phyloP scores from a whole-genome alignment of 2,113 vertebrate species.

The Sander vitreus region DNA sequence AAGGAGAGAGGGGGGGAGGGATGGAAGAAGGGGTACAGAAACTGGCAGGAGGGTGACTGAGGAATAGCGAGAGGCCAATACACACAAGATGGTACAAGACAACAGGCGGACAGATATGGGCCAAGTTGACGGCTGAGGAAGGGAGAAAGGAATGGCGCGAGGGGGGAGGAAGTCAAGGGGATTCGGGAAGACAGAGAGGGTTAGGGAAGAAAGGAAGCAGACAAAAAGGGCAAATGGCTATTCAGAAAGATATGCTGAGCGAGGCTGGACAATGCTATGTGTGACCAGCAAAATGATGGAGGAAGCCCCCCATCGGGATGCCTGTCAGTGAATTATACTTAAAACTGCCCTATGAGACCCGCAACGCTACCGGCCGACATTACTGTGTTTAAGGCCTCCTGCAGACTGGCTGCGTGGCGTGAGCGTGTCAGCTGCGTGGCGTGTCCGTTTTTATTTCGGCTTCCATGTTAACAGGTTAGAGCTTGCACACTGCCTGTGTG shows the following conservation, averaged over 20 bases:
- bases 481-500: too few species aligned
- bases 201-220: slow-evolving; percentile 34
- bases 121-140: slow-evolving; percentile 67
- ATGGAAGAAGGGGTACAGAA: slow-evolving; percentile 30
- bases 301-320: neutral
- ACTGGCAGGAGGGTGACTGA: slow-evolving; percentile 65
- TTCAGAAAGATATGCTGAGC: slow-evolving; percentile 44
- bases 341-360: neutral
- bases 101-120: slow-evolving; percentile 70
- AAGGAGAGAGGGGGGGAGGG: slow-evolving; percentile 30
- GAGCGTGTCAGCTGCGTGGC: too few species aligned
- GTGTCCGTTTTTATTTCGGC: too few species aligned
- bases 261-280: slow-evolving; percentile 9
- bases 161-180: slow-evolving; percentile 15
- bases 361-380: too few species aligned
- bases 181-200: slow-evolving; percentile 49
- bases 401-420: too few species aligned
- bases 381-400: too few species aligned
- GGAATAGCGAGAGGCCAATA: slow-evolving; percentile 62
- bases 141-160: slow-evolving; percentile 36
- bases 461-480: too few species aligned
- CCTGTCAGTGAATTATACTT: neutral
- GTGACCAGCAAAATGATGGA: neutral
- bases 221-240: slow-evolving; percentile 52
- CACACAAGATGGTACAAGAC: slow-evolving; percentile 69